Conservation (phyloP, 37 sponge, comb jelly and placozoan genomes). For the Agelas oroides region DNA sequence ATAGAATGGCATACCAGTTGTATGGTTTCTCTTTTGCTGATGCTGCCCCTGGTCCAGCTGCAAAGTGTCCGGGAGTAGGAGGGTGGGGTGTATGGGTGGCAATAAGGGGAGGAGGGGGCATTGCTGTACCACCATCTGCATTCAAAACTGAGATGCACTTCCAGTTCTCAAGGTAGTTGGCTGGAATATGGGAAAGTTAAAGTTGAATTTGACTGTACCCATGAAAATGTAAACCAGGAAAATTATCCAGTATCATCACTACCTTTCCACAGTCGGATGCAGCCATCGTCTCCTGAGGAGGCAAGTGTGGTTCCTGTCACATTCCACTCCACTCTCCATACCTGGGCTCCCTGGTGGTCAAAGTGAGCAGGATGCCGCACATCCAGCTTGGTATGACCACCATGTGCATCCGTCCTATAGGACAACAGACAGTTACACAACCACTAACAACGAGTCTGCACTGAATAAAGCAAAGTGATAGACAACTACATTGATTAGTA, state of each 20-base stretch:
- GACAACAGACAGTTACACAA: background rate
- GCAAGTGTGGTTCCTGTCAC: conserved; percentile 94
- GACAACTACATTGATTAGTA: background rate
- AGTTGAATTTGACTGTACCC: background rate
- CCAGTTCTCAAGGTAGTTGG: conserved; percentile 90
- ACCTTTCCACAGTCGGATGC: conserved; percentile 94
- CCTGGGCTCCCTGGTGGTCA: conserved; percentile 81
- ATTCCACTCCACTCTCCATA: conserved; percentile 97
- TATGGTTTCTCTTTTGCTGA: too few species aligned
- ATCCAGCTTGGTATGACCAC: conserved; percentile 80
- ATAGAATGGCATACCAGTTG: too few species aligned
- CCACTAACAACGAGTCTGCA: conserved; percentile 3
- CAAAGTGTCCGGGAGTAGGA: background rate
- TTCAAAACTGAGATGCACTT: conserved; percentile 68
- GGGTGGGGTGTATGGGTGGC: conserved; percentile 4
- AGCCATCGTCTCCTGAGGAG: conserved; percentile 96
- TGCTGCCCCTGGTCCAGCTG: too few species aligned
- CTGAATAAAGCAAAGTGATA: too few species aligned
- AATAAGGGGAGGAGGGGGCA: conserved; percentile 15
- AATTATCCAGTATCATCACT: background rate
- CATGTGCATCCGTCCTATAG: conserved; percentile 55
- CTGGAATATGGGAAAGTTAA: conserved; percentile 19
- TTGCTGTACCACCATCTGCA: conserved; percentile 30
- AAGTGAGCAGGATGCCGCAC: conserved; percentile 86
- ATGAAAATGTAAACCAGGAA: background rate